Evolutionary conservation across 2,797 vertebrate genomes (phyloP).

Genomic region (Chelon labrosus): DNA sequence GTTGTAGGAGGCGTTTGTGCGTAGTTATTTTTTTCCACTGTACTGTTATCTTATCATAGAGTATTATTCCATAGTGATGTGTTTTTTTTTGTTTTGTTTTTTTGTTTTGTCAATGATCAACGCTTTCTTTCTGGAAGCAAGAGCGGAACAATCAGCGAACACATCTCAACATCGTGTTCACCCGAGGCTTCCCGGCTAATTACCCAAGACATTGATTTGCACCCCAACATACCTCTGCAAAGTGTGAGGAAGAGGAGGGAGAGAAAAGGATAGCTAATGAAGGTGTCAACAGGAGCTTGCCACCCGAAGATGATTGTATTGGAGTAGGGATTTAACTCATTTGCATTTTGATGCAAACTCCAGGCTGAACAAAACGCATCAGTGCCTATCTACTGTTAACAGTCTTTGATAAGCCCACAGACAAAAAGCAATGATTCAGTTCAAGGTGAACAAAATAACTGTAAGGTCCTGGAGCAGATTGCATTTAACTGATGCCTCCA

Average conservation of each 20-base stretch:
- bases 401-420: constrained; percentile 10
- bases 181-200: constrained; percentile 58
- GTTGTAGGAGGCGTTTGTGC: too few species aligned
- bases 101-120: constrained; percentile 21
- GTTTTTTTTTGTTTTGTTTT: neutral
- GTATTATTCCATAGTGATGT: neutral
- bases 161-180: constrained; percentile 46
- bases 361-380: constrained; percentile 10
- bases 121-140: constrained; percentile 32
- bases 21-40: too few species aligned
- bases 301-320: constrained; percentile 23
- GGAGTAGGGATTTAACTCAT: constrained; percentile 29
- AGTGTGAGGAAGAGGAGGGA: constrained; percentile 38
- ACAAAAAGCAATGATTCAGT: constrained; percentile 38
- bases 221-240: constrained; percentile 14
- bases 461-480: constrained; percentile 48
- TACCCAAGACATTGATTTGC: constrained; percentile 46
- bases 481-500: constrained; percentile 49
- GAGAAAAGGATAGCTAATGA: constrained; percentile 39
- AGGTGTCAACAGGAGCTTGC: constrained; percentile 40
- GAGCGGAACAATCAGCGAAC: constrained; percentile 45
- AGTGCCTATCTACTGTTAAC: constrained; percentile 8
- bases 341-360: constrained; percentile 57
- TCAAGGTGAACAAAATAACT: constrained; percentile 48
- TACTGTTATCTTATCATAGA: neutral